Conservation (phyloP, 1,140 invertebrate species). For the Hylaeus anthracinus region DNA sequence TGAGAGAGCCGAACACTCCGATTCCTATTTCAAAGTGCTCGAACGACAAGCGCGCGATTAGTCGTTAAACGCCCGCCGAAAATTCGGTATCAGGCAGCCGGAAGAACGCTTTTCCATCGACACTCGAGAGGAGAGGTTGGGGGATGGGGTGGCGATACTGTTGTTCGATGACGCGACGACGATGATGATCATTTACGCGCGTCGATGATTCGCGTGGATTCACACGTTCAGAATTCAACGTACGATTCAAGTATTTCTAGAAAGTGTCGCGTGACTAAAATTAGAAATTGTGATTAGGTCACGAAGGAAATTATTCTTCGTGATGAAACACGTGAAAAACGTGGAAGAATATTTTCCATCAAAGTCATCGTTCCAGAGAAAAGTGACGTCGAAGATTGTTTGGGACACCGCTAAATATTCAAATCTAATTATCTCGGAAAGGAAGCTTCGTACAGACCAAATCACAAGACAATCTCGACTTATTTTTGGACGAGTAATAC, state of each 20-base stretch:
- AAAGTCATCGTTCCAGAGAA: too few species aligned
- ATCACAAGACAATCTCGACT: background rate
- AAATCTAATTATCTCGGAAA: background rate
- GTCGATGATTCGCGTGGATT: too few species aligned
- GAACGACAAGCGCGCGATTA: slow-evolving; percentile 58
- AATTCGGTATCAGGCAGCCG: slow-evolving; percentile 46
- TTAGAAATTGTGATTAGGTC: too few species aligned
- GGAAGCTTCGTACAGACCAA: background rate
- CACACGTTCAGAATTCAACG: too few species aligned
- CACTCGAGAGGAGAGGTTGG: background rate
- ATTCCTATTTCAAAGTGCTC: slow-evolving; percentile 59
- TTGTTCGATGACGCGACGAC: background rate
- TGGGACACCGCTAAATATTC: background rate
- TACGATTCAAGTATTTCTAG: too few species aligned
- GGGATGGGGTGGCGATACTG: background rate
- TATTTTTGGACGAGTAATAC: background rate
- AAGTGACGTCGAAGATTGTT: too few species aligned
- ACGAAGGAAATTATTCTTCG: too few species aligned
- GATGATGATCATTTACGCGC: background rate
- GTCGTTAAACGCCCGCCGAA: slow-evolving; percentile 45
- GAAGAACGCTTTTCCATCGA: slow-evolving; percentile 35
- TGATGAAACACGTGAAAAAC: too few species aligned
- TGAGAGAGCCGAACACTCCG: slow-evolving; percentile 37
- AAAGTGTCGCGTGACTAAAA: too few species aligned
- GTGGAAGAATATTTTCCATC: too few species aligned